Evolutionary conservation across 2,113 vertebrate genomes (phyloP).

Genomic region (Ibidorhyncha struthersii): DNA sequence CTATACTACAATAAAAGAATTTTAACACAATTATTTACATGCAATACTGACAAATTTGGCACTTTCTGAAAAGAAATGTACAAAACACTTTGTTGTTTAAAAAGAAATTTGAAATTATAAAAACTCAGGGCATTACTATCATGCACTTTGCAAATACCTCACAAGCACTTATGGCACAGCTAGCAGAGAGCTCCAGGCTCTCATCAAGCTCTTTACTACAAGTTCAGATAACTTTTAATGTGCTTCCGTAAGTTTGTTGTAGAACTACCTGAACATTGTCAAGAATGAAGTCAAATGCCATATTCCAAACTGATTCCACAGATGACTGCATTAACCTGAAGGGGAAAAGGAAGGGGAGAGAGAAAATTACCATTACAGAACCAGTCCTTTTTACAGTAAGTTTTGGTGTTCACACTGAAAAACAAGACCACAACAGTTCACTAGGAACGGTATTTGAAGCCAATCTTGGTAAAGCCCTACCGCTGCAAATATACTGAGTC

Average conservation of each 20-base stretch:
- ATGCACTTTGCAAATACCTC: constrained; percentile 86
- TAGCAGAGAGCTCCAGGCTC: constrained; percentile 74
- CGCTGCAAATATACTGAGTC: not conserved
- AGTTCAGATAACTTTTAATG: constrained; percentile 88
- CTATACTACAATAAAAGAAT: constrained; percentile 87
- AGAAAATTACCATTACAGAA: not conserved
- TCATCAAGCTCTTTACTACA: constrained; percentile 55
- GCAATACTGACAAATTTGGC: constrained; percentile 94
- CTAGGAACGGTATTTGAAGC: accelerated
- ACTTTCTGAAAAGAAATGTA: constrained; percentile 90
- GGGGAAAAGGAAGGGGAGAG: not conserved
- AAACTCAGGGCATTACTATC: constrained; percentile 82
- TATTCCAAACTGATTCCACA: constrained; percentile 96
- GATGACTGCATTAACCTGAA: constrained; percentile 95
- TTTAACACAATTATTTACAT: constrained; percentile 96
- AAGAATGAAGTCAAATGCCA: constrained; percentile 99
- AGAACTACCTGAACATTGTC: constrained; percentile 98
- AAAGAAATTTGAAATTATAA: constrained; percentile 83
- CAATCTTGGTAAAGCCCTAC: not conserved
- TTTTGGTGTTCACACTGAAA: not conserved
- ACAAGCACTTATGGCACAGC: constrained; percentile 86
- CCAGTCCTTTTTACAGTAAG: not conserved
- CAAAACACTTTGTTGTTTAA: constrained; percentile 83
- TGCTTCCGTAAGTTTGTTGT: constrained; percentile 96
- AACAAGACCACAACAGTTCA: not conserved